Base-by-base conservation (phyloP, 2,888 invertebrate species). In the Dinocampus coccinellae region DNA sequence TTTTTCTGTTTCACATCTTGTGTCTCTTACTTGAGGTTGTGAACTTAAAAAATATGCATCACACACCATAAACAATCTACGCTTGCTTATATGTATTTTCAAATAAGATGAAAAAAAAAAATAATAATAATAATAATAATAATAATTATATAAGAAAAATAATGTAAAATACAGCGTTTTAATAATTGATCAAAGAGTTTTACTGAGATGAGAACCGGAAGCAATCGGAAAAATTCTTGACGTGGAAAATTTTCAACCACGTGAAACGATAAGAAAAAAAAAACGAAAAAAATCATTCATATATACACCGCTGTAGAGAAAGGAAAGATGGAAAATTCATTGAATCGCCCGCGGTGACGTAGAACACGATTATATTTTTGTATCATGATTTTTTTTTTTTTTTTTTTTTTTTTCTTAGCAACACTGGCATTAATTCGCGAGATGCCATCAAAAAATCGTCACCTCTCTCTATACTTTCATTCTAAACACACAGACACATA, bases 1-100 rank as follows among this genome's bases (percentile, higher is more conserved):
- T 74, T 72, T 61, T 61, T 73, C 75, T 75, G 24, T 34, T 69
- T 47, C 20, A 55, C n/a, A n/a, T n/a, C 55, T 26, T 26, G 55
- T 16, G 26, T 58, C 55, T 69, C 69, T 39, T 22, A 55, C 24
- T 33, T 36, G 26, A 47, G 47, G 60, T 68, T 63, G 42, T 42
- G 52, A 63, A 34, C 68, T 68, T 26, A 29, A 55, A n/a, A n/a
- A n/a, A 22, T 55, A 24, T 55, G 33, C 58, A 58, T 33, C 58
- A n/a, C 58, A 57, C 24, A 6, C 57, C 20, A 47, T 9, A 13
- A 33, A 34, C 57, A 57, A 24, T n/a, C 29, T n/a, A n/a, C 42
- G 39, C 61, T n/a, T n/a, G n/a, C n/a, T n/a, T n/a, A n/a, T n/a
- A n/a, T n/a, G n/a, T n/a, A n/a, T n/a, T n/a, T n/a, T 39, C n/a